These are phyloP conservation scores for Hemichromis elongatus DNA, from an alignment of 2,113 vertebrate species.

Conservation along the genomic window DNA sequence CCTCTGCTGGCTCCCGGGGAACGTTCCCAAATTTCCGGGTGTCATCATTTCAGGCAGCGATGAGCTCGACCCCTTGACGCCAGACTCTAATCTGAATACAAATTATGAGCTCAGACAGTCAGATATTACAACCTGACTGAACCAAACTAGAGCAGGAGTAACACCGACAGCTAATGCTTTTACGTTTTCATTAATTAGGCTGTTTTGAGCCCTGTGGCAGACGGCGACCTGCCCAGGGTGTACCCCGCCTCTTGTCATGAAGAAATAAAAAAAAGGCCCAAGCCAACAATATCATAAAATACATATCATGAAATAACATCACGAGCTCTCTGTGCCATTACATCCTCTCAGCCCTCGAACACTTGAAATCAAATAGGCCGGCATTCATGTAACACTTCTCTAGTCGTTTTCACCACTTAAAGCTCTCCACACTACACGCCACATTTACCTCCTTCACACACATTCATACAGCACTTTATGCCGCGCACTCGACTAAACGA, in stretches of 20 bases:
- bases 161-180: not conserved
- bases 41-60: not conserved
- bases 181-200: too few relatives aligned
- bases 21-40: not conserved
- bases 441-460: not conserved
- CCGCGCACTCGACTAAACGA: not conserved
- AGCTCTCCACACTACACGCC: not conserved
- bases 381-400: not conserved
- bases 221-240: not conserved
- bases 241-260: not conserved
- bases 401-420: not conserved
- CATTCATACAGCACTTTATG: not conserved
- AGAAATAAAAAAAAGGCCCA: not conserved
- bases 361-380: not conserved
- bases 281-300: not conserved
- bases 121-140: not conserved
- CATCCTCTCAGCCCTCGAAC: not conserved
- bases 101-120: not conserved
- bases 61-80: not conserved
- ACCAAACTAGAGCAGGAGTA: not conserved
- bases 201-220: too few relatives aligned
- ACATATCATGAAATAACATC: not conserved
- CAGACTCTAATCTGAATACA: not conserved
- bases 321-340: not conserved
- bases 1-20: not conserved